phyloP scores from a whole-genome alignment of 2,888 invertebrate genomes.

The Bursaphelenchus okinawaensis region DNA sequence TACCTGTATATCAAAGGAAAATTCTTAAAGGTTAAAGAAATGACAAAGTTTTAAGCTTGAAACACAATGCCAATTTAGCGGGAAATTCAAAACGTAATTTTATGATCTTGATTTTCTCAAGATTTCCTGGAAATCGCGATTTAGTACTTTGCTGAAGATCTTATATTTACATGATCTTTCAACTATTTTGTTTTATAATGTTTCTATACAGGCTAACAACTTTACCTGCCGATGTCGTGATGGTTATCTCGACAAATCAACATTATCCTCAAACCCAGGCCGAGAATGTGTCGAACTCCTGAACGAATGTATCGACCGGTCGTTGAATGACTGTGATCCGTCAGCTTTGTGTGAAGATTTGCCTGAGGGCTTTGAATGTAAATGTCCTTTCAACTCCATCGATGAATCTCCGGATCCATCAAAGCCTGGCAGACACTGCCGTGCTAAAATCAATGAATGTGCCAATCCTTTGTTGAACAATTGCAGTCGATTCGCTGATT shows the following conservation, averaged over 20 bases:
- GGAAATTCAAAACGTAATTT: no score
- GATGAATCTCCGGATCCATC: constrained; percentile 45
- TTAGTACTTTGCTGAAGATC: no score
- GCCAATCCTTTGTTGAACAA: constrained; percentile 45
- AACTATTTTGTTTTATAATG: no score
- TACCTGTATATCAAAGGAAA: no score
- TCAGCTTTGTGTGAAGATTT: constrained; percentile 21
- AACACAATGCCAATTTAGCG: no score
- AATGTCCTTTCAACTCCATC: constrained; percentile 31
- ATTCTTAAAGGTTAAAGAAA: no score
- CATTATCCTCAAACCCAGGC: constrained; percentile 42
- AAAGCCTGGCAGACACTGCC: constrained; percentile 42
- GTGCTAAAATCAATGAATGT: constrained; percentile 42
- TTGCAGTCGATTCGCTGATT: constrained; percentile 52
- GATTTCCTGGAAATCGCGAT: no score
- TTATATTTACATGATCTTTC: no score
- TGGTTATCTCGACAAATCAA: constrained; percentile 67
- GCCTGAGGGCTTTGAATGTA: constrained; percentile 65
- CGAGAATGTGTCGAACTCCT: constrained; percentile 47
- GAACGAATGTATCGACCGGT: constrained; percentile 47
- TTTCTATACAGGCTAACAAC: constrained; percentile 6
- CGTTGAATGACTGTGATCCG: constrained; percentile 48
- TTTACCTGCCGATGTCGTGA: constrained; percentile 78
- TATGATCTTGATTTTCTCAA: no score
- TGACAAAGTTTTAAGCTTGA: no score